A percentile compares a stretch with the other conserved stretches of the same genome.
Conservation (phyloP, 2,888 invertebrate species). For the Aleiodes alternator region DNA sequence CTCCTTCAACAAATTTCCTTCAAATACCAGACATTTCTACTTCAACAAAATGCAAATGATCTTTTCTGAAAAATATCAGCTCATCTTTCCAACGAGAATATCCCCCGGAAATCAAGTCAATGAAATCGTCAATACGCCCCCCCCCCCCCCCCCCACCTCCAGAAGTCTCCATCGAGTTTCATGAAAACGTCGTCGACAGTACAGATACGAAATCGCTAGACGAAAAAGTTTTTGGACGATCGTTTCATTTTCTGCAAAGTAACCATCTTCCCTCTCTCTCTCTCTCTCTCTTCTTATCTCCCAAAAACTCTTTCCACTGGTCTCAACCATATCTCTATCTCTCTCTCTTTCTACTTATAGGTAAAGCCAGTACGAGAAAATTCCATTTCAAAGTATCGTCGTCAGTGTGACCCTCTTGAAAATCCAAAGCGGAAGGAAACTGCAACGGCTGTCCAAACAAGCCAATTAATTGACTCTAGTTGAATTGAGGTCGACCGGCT, state of each 20-base stretch:
- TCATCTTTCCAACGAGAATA: conserved; percentile 18
- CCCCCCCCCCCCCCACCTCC: background rate
- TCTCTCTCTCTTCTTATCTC: conserved; percentile 44
- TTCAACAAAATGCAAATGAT: conserved; percentile 24
- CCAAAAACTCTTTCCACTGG: too few relatives aligned
- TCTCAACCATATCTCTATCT: background rate
- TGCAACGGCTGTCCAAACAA: conserved; percentile 43
- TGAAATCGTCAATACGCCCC: conserved; percentile 18
- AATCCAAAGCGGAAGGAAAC: conserved; percentile 41
- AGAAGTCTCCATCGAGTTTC: conserved; percentile 22
- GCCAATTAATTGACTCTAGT: conserved; percentile 46
- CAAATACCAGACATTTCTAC: conserved; percentile 17
- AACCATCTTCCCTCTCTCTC: conserved; percentile 40
- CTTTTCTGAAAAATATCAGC: conserved; percentile 17
- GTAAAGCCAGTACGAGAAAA: conserved; percentile 38
- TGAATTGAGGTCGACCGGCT: conserved; percentile 37
- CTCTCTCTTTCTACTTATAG: conserved; percentile 23
- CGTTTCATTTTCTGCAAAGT: conserved; percentile 34
- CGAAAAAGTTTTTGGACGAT: conserved; percentile 34
- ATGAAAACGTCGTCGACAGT: conserved; percentile 30
- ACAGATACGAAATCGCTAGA: conserved; percentile 18
- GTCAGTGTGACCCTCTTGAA: conserved; percentile 44
- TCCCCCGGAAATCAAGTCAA: conserved; percentile 26
- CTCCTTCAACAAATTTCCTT: too few relatives aligned
- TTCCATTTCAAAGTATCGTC: conserved; percentile 39